Evolutionary conservation across 2,113 vertebrate species (phyloP).

Genomic region (Ameiurus melas): DNA sequence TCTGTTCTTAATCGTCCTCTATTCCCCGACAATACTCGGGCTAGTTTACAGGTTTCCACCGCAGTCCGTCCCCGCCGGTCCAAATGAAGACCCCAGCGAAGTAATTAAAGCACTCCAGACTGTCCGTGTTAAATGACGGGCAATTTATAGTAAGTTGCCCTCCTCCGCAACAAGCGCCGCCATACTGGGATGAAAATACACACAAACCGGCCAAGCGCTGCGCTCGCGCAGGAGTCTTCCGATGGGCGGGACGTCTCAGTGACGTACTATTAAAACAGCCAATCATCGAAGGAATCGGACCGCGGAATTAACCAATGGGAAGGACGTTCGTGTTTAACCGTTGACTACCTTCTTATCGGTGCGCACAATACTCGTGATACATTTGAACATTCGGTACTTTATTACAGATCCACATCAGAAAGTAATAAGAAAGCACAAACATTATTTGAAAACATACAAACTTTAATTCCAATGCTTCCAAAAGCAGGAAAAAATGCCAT

Average conservation of each 20-base stretch:
- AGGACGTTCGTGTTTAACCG: background rate
- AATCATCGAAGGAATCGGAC: background rate
- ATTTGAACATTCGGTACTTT: background rate
- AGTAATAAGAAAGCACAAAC: too few relatives aligned
- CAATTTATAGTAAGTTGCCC: conserved; percentile 67
- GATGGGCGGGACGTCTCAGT: conserved; percentile 28
- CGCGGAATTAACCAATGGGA: background rate
- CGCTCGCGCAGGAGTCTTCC: conserved; percentile 6
- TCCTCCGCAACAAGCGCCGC: conserved; percentile 25
- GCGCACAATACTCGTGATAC: background rate
- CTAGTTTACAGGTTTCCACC: background rate
- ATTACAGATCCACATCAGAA: too few relatives aligned
- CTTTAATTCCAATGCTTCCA: too few relatives aligned
- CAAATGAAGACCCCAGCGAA: too few relatives aligned
- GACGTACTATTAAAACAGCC: background rate
- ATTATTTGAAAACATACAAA: too few relatives aligned
- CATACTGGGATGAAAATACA: conserved; percentile 63
- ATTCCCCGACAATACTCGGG: background rate
- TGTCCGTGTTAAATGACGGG: conserved; percentile 55
- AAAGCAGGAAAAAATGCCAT: too few relatives aligned
- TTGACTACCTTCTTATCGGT: background rate
- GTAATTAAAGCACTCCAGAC: background rate
- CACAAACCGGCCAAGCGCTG: conserved; percentile 32
- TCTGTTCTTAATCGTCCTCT: background rate
- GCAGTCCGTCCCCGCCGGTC: background rate